Conservation (phyloP, 2,797 vertebrate genomes). For the Lindbergichthys nudifrons region DNA sequence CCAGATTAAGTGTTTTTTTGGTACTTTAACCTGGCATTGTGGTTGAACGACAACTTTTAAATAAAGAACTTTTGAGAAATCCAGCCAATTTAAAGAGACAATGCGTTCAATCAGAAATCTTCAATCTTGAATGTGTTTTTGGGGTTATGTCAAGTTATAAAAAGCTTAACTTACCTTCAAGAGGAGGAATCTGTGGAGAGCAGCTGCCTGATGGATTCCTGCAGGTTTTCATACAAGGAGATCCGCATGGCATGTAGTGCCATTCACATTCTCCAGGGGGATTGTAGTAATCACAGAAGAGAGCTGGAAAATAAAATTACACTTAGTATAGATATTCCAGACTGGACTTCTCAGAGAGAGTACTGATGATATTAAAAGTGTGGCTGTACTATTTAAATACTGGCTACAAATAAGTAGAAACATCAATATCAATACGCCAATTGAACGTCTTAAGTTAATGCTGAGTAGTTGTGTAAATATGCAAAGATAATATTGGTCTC, state of each 20-base stretch:
- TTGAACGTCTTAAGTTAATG: too few relatives aligned
- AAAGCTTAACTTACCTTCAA: slow-evolving; percentile 46
- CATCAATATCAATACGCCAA: too few relatives aligned
- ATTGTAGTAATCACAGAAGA: slow-evolving; percentile 94
- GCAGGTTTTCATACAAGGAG: slow-evolving; percentile 77
- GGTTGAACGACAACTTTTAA: background rate
- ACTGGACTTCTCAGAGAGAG: background rate
- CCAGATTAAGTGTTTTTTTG: background rate
- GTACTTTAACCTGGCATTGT: background rate
- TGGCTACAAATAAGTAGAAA: too few relatives aligned
- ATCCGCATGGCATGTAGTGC: slow-evolving; percentile 91
- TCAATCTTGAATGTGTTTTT: background rate
- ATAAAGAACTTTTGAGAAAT: background rate
- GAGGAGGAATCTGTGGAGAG: slow-evolving; percentile 71
- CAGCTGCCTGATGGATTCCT: slow-evolving; percentile 73
- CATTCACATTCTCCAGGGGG: slow-evolving; percentile 87
- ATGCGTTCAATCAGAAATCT: background rate
- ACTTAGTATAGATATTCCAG: background rate
- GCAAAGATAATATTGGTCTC: too few relatives aligned
- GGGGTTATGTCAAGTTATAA: background rate
- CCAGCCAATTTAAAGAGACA: too few relatives aligned
- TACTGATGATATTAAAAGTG: background rate
- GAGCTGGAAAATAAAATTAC: slow-evolving; percentile 76
- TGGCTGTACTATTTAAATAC: background rate
- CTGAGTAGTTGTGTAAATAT: too few relatives aligned